Base-by-base conservation (phyloP, 2,797 vertebrate genomes). In the Onychomys torridus region DNA sequence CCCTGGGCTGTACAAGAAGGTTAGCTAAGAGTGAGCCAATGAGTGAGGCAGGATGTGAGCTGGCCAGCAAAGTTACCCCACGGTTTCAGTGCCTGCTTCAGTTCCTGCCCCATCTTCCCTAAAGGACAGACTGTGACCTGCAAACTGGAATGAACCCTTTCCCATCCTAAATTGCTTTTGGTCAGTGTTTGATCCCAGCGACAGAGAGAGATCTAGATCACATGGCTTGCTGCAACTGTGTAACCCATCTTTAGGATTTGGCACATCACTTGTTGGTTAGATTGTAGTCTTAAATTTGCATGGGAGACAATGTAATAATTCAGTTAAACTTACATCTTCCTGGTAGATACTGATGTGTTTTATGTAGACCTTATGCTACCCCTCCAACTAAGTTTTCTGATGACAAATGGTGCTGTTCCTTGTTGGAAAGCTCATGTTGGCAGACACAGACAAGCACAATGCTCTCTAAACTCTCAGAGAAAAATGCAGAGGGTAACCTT, bases 251-350 rank as follows among this genome's bases (percentile, higher is more conserved):
- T 4, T 37, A 37, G 59, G 52, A 59, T 43, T 55, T 95, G 23
- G 2, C 14, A 34, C 12, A 29, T 43, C 59, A 1, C 67, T 59
- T 87, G 55, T 65, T 75, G 49, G 19, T 40, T n/a, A 32, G 21
- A 9, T 13, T 65, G n/a, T 19, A 78, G 16, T 71, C 21, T 76
- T 90, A 40, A 43, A 25, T 79, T n/a, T 90, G 0, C 27, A 2
- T 4, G 9, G 16, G 37, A 90, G 29, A 14, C 27, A 71, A 46
- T 37, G 52, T 69, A 67, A 78, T 87, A 81, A 84, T 27, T 85
- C 57, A 77, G 32, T 71, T 93, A 96, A 73, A 79, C 17, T 34
- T 82, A 40, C 21, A 23, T 84, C 96, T 95, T 93, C 49, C 49
- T 57, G n/a, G 5, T 52, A n/a, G 27, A 85, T 69, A 49, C 1